Evolutionary conservation across 1,140 invertebrate species (phyloP).

Genomic region (Nephila pilipes): DNA sequence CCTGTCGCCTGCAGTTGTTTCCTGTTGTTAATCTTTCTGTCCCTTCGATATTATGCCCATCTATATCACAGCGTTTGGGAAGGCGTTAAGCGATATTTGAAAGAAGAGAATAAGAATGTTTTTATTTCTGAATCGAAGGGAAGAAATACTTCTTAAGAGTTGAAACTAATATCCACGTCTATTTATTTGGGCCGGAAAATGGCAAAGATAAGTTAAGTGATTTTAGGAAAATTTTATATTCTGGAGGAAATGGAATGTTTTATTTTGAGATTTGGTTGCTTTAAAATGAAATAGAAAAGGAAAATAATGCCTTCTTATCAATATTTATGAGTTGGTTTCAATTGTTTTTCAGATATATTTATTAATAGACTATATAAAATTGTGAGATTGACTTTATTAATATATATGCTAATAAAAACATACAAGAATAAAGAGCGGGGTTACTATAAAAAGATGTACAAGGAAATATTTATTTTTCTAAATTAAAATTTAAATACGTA

Average conservation of each 20-base stretch:
- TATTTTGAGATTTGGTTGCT: background rate
- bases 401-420: too few species aligned
- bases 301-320: background rate
- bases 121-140: conserved; percentile 28
- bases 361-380: too few species aligned
- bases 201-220: background rate
- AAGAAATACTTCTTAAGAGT: background rate
- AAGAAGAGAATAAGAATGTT: conserved; percentile 35
- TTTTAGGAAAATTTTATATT: background rate
- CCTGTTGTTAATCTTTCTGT: conserved; percentile 71
- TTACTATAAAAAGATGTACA: too few species aligned
- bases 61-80: conserved; percentile 32
- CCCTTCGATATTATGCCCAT: conserved; percentile 57
- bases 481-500: too few species aligned
- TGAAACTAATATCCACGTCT: conserved; percentile 46
- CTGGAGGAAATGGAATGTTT: background rate
- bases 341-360: too few species aligned
- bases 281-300: background rate
- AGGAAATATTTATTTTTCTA: too few species aligned
- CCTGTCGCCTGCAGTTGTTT: conserved; percentile 61
- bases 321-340: too few species aligned
- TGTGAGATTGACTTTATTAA: too few species aligned
- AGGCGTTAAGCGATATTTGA: background rate
- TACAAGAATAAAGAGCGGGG: too few species aligned
- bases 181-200: conserved; percentile 21